Evolutionary conservation across 2,888 invertebrate genomes (phyloP), one percentile per base, ranked within the genome.

Genomic region (Chrysolina haemoptera): DNA sequence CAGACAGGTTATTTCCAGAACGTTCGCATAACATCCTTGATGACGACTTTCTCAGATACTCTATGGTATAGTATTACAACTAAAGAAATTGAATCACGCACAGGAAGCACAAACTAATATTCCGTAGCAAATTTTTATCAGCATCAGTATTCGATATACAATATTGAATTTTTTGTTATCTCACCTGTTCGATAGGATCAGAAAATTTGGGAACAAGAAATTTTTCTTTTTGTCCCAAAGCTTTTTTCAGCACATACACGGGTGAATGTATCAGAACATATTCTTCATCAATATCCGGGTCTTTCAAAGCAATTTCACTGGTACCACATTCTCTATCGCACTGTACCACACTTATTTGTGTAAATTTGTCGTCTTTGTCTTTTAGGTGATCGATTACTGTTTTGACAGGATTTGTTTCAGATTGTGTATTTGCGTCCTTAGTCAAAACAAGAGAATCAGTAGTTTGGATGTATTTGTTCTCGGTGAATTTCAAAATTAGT

Each of bases 301-400:
- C 53, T 48, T 48, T 63, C 20, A 53, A 20, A 20, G 18, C 11
- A 5, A 53, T 12, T 59, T 22, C 40, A 46, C 18, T 53, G 5
- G 65, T 73, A 16, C 43, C 68, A 22, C 72, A 73, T 10, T 73
- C 20, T 62, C 65, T 68, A 53, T 73, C 68, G 14, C 18, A 22
- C 27, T 53, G 46, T 2, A 68, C 14, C 18, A 46, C n/a, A 22
- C 20, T 22, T 43, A 59, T 59, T 48, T 68, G 72, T 14, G 63
- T 64, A 16, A 40, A 9, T 55, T 73, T 63, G 12, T 65, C 64
- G 3, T 48, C 27, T 22, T 62, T 67, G 8, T n/a, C n/a, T 43
- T 63, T 72, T 1, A 5, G 12, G 10, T n/a, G 8, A 27, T 55
- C 35, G n/a, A n/a, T 59, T 40, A 9, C 16, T 59, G 20, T 5